Conservation (phyloP, 2,888 invertebrate species). For the Timandra comae region DNA sequence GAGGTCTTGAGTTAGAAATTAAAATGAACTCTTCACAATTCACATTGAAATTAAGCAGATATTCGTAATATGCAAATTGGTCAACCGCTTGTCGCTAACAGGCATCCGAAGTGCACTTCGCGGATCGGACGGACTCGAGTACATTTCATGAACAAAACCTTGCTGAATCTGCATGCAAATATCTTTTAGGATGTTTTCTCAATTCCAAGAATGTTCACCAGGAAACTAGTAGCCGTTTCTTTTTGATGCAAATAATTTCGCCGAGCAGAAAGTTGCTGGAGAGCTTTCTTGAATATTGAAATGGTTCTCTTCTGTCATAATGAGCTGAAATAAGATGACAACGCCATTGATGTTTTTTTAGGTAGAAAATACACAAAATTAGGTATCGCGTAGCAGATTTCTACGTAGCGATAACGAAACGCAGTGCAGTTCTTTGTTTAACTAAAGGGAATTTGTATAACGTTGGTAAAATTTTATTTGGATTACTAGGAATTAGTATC, state of each 20-base stretch:
- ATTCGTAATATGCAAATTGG: constrained; percentile 40
- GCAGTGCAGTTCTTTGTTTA: too few relatives aligned
- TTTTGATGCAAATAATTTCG: constrained; percentile 61
- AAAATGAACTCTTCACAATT: too few relatives aligned
- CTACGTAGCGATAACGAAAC: too few relatives aligned
- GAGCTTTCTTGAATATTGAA: constrained; percentile 50
- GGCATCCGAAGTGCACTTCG: constrained; percentile 15
- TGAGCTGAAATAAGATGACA: constrained; percentile 10
- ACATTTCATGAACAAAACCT: constrained; percentile 18
- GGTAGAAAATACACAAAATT: too few relatives aligned
- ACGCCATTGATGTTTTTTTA: too few relatives aligned
- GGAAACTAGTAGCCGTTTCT: constrained; percentile 45
- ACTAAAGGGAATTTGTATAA: too few relatives aligned
- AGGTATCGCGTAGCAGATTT: too few relatives aligned
- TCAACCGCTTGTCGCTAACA: constrained; percentile 33
- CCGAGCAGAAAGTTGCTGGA: constrained; percentile 36
- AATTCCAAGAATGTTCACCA: constrained; percentile 26
- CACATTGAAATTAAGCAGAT: constrained; percentile 17
- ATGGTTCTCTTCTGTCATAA: constrained; percentile 39
- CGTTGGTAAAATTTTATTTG: too few relatives aligned
- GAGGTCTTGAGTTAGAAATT: too few relatives aligned
- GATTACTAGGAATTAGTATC: too few relatives aligned
- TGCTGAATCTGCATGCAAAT: constrained; percentile 45
- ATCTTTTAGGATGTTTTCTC: constrained; percentile 39
- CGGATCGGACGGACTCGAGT: constrained; percentile 16